phyloP scores from a whole-genome alignment of 2,113 vertebrate genomes.

The Dascyllus trimaculatus region DNA sequence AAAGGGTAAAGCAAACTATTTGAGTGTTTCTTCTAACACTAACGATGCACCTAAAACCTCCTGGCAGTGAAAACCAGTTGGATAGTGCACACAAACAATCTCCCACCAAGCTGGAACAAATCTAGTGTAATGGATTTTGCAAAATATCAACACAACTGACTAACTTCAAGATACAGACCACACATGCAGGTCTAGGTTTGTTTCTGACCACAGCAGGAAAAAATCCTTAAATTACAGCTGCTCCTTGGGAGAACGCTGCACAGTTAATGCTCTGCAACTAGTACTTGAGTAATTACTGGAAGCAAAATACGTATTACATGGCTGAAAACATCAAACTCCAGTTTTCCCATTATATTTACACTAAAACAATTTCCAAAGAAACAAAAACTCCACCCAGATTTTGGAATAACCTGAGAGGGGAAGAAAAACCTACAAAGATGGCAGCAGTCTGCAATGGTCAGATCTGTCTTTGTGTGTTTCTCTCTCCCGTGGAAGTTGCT shows the following conservation, averaged over 20 bases:
- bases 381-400: constrained; percentile 15
- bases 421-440: not conserved
- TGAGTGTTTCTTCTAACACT: not conserved
- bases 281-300: constrained; percentile 35
- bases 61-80: not conserved
- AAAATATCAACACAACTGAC: constrained; percentile 21
- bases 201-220: constrained; percentile 6
- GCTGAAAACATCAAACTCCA: constrained; percentile 7
- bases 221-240: constrained; percentile 58
- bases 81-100: constrained; percentile 9
- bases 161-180: constrained; percentile 22
- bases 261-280: constrained; percentile 25
- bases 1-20: no score
- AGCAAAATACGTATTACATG: constrained; percentile 49
- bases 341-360: constrained; percentile 37
- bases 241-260: constrained; percentile 41
- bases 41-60: not conserved
- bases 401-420: not conserved
- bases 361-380: constrained; percentile 19
- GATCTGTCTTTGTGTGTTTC: constrained; percentile 14
- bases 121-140: not conserved
- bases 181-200: constrained; percentile 22
- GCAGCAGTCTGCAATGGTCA: not conserved
- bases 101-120: not conserved
- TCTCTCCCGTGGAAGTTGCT: constrained; percentile 26